phyloP scores from a whole-genome alignment of 2,113 vertebrate genomes.

The Bombycilla garrulus region DNA sequence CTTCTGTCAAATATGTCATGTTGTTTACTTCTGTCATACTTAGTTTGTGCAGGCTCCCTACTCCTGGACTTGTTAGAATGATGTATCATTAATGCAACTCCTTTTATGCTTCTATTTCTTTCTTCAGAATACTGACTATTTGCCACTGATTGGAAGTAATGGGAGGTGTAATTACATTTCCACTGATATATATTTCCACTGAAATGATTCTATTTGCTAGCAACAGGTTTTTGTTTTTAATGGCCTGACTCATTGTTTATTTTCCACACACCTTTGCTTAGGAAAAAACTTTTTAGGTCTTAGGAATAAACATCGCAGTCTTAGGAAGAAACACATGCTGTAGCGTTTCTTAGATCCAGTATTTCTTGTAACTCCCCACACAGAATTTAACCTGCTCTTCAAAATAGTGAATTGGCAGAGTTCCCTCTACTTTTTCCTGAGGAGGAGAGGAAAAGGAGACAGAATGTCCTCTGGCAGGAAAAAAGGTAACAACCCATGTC shows the following conservation, averaged over 20 bases:
- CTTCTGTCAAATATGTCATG: neutral
- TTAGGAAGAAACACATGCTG: neutral
- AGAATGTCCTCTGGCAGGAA: neutral
- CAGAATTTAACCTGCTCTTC: neutral
- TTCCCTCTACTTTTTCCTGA: neutral
- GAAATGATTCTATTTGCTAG: neutral
- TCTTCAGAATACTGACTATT: neutral
- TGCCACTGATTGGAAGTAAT: neutral
- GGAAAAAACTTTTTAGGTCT: neutral
- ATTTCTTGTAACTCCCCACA: neutral
- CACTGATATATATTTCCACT: neutral
- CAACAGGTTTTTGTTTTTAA: neutral
- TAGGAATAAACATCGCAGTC: neutral
- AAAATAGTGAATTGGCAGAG: neutral
- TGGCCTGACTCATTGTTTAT: neutral
- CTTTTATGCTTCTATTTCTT: neutral
- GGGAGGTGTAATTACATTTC: neutral
- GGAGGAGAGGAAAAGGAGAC: neutral
- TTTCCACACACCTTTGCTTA: neutral
- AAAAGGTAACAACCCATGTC: neutral
- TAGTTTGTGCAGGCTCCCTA: fast-evolving
- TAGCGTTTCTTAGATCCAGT: neutral
- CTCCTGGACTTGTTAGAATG: neutral
- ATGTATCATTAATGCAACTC: neutral
- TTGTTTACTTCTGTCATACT: neutral